Evolutionary conservation across 2,888 invertebrate species (phyloP).

Genomic region (Caenorhabditis parvicauda): DNA sequence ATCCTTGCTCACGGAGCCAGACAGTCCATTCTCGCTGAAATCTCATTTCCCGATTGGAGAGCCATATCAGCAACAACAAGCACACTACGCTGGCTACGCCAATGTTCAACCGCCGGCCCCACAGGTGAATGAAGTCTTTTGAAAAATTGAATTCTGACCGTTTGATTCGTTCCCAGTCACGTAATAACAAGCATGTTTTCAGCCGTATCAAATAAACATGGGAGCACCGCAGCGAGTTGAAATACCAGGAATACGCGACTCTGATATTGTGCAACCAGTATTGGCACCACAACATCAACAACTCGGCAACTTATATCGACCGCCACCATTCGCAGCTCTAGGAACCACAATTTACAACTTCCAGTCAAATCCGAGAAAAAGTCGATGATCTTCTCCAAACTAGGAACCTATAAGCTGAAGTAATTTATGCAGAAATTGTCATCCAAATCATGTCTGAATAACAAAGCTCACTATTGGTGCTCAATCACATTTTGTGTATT

Average conservation of each 20-base stretch:
- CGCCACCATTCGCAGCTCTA: constrained; percentile 43
- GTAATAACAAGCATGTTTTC: too few relatives aligned
- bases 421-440: too few relatives aligned
- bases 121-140: too few relatives aligned
- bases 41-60: constrained; percentile 7
- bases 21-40: constrained; percentile 19
- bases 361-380: too few relatives aligned
- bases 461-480: too few relatives aligned
- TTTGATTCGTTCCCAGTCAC: too few relatives aligned
- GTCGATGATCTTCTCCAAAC: too few relatives aligned
- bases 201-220: constrained; percentile 15
- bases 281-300: constrained; percentile 24
- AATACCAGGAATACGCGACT: background rate
- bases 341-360: constrained; percentile 46
- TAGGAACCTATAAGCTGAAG: too few relatives aligned
- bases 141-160: too few relatives aligned
- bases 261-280: constrained; percentile 9
- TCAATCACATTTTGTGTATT: too few relatives aligned
- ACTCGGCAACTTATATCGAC: constrained; percentile 29
- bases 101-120: background rate
- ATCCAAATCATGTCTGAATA: too few relatives aligned
- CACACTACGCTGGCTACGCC: background rate
- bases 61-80: background rate
- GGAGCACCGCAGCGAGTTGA: constrained; percentile 21
- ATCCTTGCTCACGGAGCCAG: constrained; percentile 21